Percentiles rank a stretch among this genome's conserved stretches.
These are phyloP conservation scores for Polylopha cassiicola DNA, from an alignment of 2,888 invertebrate species.

Conservation along the genomic window DNA sequence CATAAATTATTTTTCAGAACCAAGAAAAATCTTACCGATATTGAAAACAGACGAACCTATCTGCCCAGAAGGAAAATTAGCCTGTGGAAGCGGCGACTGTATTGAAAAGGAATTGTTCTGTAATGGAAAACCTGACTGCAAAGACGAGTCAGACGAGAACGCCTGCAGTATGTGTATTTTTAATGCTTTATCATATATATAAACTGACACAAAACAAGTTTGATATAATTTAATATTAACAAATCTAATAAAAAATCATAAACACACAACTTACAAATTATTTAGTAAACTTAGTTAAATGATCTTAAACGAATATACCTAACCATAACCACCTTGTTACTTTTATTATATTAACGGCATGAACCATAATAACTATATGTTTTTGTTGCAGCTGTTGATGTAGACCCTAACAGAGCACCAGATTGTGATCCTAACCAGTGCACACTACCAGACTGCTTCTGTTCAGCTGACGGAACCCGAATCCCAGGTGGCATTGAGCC, in stretches of 20 bases:
- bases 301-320: too few species aligned
- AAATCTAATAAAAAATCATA: too few species aligned
- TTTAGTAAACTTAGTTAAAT: not conserved
- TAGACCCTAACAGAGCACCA: conserved; percentile 93
- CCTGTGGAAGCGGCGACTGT: conserved; percentile 95
- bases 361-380: conserved; percentile 10
- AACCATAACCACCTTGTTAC: too few species aligned
- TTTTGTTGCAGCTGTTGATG: conserved; percentile 84
- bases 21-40: conserved; percentile 91
- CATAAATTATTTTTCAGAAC: conserved; percentile 83
- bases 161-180: conserved; percentile 90
- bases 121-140: conserved; percentile 94
- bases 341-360: too few species aligned
- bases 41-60: conserved; percentile 95
- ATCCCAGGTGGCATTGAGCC: conserved; percentile 91
- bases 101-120: conserved; percentile 94
- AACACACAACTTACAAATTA: too few species aligned
- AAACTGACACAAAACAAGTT: too few species aligned
- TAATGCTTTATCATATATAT: too few species aligned
- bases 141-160: conserved; percentile 96
- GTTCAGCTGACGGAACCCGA: conserved; percentile 93
- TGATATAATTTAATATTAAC: too few species aligned
- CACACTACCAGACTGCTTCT: conserved; percentile 93
- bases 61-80: conserved; percentile 92
- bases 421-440: conserved; percentile 94